phyloP scores from a whole-genome alignment of 2,888 invertebrate species.

The Entomobrya multifasciata region DNA sequence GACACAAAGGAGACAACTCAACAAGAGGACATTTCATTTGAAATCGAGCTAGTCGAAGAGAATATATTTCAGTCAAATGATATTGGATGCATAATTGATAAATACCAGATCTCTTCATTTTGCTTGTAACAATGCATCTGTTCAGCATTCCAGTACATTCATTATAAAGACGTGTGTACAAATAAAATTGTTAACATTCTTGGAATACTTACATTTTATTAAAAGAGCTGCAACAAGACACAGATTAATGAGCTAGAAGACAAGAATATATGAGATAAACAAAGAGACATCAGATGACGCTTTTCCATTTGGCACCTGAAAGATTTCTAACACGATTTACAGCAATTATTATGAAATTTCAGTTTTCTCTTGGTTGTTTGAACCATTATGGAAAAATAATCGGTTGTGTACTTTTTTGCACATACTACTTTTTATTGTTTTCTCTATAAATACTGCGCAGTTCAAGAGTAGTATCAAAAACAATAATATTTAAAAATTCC shows the following conservation, averaged over 20 bases:
- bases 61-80: constrained; percentile 17
- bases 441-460: too few relatives aligned
- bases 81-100: constrained; percentile 19
- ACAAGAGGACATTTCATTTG: background rate
- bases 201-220: constrained; percentile 9
- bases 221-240: constrained; percentile 33
- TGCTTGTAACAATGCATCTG: constrained; percentile 36
- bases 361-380: too few relatives aligned
- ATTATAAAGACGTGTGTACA: background rate
- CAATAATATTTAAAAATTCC: too few relatives aligned
- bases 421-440: too few relatives aligned
- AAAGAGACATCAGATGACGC: background rate
- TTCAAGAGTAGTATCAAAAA: too few relatives aligned
- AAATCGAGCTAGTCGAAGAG: background rate
- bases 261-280: background rate
- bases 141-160: background rate
- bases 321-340: too few relatives aligned
- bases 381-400: too few relatives aligned
- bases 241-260: constrained; percentile 15
- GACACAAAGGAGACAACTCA: background rate
- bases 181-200: constrained; percentile 36
- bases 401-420: too few relatives aligned
- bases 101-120: background rate
- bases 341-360: too few relatives aligned
- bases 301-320: too few relatives aligned